A percentile compares a stretch with the other conserved stretches of the same genome.
Evolutionary conservation across 2,888 invertebrate genomes (phyloP).

Genomic region (Apocheima hispidaria): DNA sequence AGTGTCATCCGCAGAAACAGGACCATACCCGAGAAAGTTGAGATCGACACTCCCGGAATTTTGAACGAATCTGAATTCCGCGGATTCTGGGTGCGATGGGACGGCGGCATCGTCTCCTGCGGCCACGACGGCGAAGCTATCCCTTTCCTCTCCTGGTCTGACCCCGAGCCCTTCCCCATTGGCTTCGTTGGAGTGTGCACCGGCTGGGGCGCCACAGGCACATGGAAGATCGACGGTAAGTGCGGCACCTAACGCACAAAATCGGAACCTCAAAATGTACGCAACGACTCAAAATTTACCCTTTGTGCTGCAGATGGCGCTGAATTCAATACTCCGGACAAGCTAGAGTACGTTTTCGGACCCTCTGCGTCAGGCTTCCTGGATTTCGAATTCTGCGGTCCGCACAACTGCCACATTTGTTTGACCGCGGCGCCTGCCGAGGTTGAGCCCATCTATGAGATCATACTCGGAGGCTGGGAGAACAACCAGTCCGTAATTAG

Average conservation of each 20-base stretch:
- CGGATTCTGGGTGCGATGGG: constrained; percentile 95
- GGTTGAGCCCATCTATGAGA: constrained; percentile 88
- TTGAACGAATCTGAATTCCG: constrained; percentile 91
- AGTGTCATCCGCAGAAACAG: constrained; percentile 93
- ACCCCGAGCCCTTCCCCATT: constrained; percentile 90
- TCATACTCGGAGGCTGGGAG: constrained; percentile 89
- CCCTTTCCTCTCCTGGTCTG: constrained; percentile 91
- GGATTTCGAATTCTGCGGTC: constrained; percentile 86
- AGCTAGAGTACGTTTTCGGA: constrained; percentile 86
- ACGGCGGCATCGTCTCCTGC: constrained; percentile 88
- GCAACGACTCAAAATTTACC: constrained; percentile 69
- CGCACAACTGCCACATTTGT: constrained; percentile 88
- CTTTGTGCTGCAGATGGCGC: constrained; percentile 79
- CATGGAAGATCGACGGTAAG: constrained; percentile 93
- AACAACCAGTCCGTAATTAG: constrained; percentile 88
- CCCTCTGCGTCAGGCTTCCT: constrained; percentile 83
- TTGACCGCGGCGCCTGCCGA: constrained; percentile 84
- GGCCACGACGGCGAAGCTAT: constrained; percentile 90
- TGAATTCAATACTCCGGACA: constrained; percentile 84
- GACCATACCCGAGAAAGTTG: constrained; percentile 90
- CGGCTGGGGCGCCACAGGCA: constrained; percentile 93
- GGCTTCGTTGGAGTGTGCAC: constrained; percentile 93
- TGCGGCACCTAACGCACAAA: background rate
- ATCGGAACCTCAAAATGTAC: constrained; percentile 71
- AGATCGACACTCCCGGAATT: constrained; percentile 90